Conservation (phyloP, 92 coral and sea anemone genomes). For the Virgularia gustaviana region DNA sequence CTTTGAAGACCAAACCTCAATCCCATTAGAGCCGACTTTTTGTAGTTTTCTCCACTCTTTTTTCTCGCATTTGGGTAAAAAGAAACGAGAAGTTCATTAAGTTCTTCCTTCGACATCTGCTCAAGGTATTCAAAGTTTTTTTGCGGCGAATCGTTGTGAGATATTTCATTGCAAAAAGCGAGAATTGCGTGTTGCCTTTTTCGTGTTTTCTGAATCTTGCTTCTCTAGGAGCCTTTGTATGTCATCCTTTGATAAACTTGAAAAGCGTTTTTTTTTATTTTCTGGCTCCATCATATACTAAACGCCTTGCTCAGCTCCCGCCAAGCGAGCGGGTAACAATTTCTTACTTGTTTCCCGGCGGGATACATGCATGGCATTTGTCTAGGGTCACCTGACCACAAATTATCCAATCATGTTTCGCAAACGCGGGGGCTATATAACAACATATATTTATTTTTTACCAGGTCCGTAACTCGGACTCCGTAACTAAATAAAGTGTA, state of each 20-base stretch:
- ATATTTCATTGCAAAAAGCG: no score
- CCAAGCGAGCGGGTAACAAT: slow-evolving; percentile 3
- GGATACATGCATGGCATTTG: no score
- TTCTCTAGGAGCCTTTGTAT: slow-evolving; percentile 22
- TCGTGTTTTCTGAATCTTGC: no score
- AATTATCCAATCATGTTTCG: background rate
- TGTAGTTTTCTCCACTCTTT: slow-evolving; percentile 86
- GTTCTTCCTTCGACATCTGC: slow-evolving; percentile 46
- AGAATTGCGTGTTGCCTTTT: no score
- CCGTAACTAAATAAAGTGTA: no score
- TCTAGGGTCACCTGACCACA: slow-evolving; percentile 2
- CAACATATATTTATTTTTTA: no score
- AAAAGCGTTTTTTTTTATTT: slow-evolving; percentile 27
- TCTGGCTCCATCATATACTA: slow-evolving; percentile 40
- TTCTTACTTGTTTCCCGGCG: no score
- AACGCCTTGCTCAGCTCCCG: no score
- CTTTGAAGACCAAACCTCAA: slow-evolving; percentile 90
- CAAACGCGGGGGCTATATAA: background rate
- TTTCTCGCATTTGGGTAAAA: slow-evolving; percentile 92
- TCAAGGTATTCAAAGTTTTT: slow-evolving; percentile 11
- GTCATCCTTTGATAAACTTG: slow-evolving; percentile 31
- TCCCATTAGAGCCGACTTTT: slow-evolving; percentile 81
- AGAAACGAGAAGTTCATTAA: slow-evolving; percentile 70
- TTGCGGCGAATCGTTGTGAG: no score
- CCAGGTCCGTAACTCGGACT: no score